A percentile compares a stretch with the other conserved stretches of the same genome.
phyloP scores from a whole-genome alignment of 2,888 invertebrate species.

The Serrognathus titanus region DNA sequence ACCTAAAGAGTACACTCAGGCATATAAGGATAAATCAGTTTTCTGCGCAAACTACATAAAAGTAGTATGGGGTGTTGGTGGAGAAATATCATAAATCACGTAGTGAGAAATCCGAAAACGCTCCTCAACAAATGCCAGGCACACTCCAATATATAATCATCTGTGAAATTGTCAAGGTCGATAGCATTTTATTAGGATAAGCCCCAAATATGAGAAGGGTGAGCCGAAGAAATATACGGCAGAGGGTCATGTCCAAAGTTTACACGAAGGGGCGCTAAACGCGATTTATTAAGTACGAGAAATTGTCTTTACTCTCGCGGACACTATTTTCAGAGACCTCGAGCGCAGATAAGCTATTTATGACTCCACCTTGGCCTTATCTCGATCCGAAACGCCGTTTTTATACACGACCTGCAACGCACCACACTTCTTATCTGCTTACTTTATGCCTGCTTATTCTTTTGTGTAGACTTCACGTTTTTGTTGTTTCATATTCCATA shows the following conservation, averaged over 20 bases:
- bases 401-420: neutral
- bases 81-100: neutral
- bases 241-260: conserved; percentile 30
- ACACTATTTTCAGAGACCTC: conserved; percentile 22
- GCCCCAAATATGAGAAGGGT: conserved; percentile 27
- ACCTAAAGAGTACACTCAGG: neutral
- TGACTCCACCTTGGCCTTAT: neutral
- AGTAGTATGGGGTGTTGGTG: too few species aligned
- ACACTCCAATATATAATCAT: conserved; percentile 20
- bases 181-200: conserved; percentile 34
- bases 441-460: neutral
- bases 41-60: too few species aligned
- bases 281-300: conserved; percentile 39
- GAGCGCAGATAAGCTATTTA: conserved; percentile 12
- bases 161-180: conserved; percentile 24
- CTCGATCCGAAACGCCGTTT: neutral
- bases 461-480: too few species aligned
- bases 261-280: conserved; percentile 34
- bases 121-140: conserved; percentile 8
- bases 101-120: conserved; percentile 10
- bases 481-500: too few species aligned
- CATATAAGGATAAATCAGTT: too few species aligned
- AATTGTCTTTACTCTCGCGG: conserved; percentile 28
- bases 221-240: conserved; percentile 30
- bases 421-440: neutral